Evolutionary conservation across 92 coral and sea anemone genomes (phyloP).

Genomic region (Bergia puertoricense): DNA sequence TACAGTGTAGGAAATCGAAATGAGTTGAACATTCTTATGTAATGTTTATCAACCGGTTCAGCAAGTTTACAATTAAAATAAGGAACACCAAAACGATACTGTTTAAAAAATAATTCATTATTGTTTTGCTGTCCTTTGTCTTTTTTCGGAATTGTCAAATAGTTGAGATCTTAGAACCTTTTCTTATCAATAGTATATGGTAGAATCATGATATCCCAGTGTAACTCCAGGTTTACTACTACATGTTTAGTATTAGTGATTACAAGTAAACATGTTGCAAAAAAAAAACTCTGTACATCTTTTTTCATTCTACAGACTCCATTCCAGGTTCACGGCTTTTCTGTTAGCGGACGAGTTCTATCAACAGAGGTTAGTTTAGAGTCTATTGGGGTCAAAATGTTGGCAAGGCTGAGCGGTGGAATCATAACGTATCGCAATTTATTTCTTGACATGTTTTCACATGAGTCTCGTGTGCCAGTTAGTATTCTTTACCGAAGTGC

Average conservation of each 20-base stretch:
- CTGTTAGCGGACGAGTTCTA: no score
- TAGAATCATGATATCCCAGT: neutral
- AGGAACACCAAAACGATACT: neutral
- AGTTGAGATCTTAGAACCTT: no score
- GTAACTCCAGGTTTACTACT: neutral
- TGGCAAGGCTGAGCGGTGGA: no score
- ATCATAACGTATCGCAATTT: no score
- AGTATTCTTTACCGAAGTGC: no score
- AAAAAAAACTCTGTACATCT: neutral
- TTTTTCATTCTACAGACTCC: conserved; percentile 59
- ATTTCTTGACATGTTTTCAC: no score
- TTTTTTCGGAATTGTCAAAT: no score
- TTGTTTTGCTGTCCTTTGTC: neutral
- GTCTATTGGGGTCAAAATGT: no score
- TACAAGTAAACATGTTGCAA: neutral
- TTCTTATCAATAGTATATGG: no score
- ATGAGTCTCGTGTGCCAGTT: no score
- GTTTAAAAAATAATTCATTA: neutral
- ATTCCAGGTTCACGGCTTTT: no score
- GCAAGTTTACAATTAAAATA: neutral
- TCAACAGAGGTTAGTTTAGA: no score
- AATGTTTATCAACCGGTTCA: neutral
- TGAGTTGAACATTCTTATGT: neutral
- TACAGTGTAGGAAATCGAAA: neutral
- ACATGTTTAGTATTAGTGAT: neutral